These are phyloP conservation scores for Labeo calbasu DNA, from an alignment of 2,797 vertebrate genomes.

Conservation along the genomic window DNA sequence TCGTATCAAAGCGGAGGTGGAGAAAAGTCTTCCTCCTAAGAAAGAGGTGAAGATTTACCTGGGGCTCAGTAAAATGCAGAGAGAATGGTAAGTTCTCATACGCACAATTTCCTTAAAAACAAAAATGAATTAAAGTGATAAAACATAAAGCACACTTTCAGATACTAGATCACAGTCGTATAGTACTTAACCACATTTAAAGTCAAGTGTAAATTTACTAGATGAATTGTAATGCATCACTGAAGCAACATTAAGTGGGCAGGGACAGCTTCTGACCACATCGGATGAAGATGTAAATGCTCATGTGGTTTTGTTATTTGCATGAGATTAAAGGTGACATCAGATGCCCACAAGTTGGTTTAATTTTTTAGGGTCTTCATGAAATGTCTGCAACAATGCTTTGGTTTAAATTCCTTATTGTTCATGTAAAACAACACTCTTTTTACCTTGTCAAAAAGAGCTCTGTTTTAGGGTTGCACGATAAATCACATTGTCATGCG, in stretches of 20 bases:
- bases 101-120: not conserved
- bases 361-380: too few species aligned
- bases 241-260: not conserved
- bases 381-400: too few species aligned
- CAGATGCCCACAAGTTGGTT: too few species aligned
- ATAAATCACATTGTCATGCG: too few species aligned
- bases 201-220: not conserved
- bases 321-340: too few species aligned
- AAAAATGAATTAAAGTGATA: not conserved
- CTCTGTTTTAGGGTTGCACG: too few species aligned
- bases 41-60: constrained; percentile 91
- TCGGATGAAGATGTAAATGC: not conserved
- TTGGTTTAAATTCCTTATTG: too few species aligned
- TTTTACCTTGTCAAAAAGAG: too few species aligned
- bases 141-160: not conserved
- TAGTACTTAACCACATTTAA: not conserved
- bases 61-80: constrained; percentile 90
- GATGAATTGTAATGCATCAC: not conserved
- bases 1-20: constrained; percentile 88
- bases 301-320: too few species aligned
- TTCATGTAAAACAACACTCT: too few species aligned
- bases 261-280: not conserved
- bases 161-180: not conserved
- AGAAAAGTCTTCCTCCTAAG: constrained; percentile 88
- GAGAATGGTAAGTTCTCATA: constrained; percentile 81